phyloP scores from a whole-genome alignment of 2,888 invertebrate species.

The Venusia cambrica region DNA sequence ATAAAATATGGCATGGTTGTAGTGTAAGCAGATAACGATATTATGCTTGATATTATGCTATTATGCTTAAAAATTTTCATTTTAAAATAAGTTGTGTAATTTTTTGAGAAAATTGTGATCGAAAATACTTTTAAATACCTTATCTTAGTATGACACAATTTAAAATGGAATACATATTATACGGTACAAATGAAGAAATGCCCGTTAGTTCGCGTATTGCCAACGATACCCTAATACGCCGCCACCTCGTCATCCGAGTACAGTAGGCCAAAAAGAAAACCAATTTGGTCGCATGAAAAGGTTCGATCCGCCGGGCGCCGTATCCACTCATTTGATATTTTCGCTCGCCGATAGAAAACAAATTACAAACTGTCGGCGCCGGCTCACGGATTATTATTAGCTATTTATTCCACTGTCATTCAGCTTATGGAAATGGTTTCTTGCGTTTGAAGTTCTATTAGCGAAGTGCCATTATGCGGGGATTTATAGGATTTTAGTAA shows the following conservation, averaged over 20 bases:
- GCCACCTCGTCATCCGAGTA: conserved; percentile 65
- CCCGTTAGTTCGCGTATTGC: too few species aligned
- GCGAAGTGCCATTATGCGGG: conserved; percentile 15
- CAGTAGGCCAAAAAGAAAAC: conserved; percentile 75
- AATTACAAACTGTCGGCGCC: conserved; percentile 70
- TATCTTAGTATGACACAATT: too few species aligned
- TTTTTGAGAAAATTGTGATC: too few species aligned
- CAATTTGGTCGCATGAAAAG: conserved; percentile 79
- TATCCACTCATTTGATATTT: conserved; percentile 80
- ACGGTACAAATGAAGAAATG: too few species aligned
- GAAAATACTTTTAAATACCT: too few species aligned
- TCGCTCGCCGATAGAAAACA: conserved; percentile 70
- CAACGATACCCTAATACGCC: conserved; percentile 50
- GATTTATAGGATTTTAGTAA: conserved; percentile 23
- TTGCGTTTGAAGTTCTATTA: conserved; percentile 71
- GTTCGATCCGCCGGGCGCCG: conserved; percentile 66
- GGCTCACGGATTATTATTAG: conserved; percentile 55
- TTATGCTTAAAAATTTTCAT: too few species aligned
- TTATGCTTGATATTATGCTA: too few species aligned
- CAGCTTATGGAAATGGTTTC: conserved; percentile 62
- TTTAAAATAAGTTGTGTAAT: too few species aligned
- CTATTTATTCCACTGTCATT: conserved; percentile 74
- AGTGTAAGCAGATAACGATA: too few species aligned
- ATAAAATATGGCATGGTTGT: too few species aligned
- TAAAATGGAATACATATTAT: too few species aligned